Evolutionary conservation across 2,888 invertebrate species (phyloP), one percentile per base, ranked within the genome.

Genomic region (Aporophyla nigra): DNA sequence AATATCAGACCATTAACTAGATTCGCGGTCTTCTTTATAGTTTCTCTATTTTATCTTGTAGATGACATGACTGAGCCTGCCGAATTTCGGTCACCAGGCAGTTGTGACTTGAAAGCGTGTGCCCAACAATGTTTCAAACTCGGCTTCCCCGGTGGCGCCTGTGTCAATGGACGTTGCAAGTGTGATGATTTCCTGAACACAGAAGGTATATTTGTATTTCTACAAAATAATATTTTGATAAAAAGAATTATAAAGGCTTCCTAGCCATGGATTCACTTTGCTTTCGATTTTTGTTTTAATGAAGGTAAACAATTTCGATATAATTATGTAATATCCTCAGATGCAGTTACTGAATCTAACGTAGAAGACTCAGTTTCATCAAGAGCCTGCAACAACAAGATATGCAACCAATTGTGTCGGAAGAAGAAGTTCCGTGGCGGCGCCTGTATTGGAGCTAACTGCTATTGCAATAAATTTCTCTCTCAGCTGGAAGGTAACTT

Each of bases 361-460:
- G 2, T n/a, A 10, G 43, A 80, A 14, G 49, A 54, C 2, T 62
- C 27, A 27, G 40, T 62, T 73, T 10, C 27, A 54, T 0, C 49
- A 19, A 77, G 61, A 62, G 61, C 74, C 73, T 77, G 77, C 49
- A 77, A 77, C 43, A 77, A 77, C 62, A 40, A 24, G 2, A 56
- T 4, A 43, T 80, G 81, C 43, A 5, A 74, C 12, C 54, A 81
- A 74, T 27, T 74, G 12, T 77, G 77, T n/a, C 81, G 81, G 1
- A 77, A 56, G 9, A 40, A 33, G n/a, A 77, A 81, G 43, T 77
- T 81, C 12, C 62, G 74, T 7, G 77, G 81, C 6, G 77, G 62
- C 0, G n/a, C 74, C 27, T 77, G 76, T 56, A 1, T 80, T 1
- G 76, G 80, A 27, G 53, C 74, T 24, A 80, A 56, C 49, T 80